Conservation (phyloP, 2,888 invertebrate genomes). For the Campaea margaritaria region DNA sequence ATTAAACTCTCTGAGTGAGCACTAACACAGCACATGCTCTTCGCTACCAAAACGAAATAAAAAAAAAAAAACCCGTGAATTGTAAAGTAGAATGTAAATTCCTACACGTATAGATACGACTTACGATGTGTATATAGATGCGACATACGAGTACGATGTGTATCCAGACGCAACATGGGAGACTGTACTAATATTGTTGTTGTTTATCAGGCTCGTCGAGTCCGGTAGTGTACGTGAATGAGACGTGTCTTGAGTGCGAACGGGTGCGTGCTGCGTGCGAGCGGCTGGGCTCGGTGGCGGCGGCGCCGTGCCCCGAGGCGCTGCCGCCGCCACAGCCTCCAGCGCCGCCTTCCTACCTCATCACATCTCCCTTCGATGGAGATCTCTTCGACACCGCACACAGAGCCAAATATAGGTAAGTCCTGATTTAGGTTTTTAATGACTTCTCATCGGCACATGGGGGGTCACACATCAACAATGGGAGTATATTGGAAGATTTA, state of each 20-base stretch:
- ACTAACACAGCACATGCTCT: background rate
- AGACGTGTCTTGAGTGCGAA: conserved; percentile 79
- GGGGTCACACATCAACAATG: no score
- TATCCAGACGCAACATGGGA: no score
- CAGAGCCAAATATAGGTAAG: conserved; percentile 80
- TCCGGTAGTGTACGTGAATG: conserved; percentile 77
- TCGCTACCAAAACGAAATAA: no score
- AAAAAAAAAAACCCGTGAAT: background rate
- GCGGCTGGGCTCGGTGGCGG: conserved; percentile 76
- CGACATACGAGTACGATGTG: no score
- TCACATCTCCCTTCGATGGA: conserved; percentile 90
- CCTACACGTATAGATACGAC: background rate
- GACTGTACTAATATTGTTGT: conserved; percentile 4
- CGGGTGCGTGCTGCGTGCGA: conserved; percentile 80
- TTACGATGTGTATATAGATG: no score
- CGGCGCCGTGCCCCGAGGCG: conserved; percentile 71
- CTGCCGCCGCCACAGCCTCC: conserved; percentile 71
- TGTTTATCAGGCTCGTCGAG: conserved; percentile 70
- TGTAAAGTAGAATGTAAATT: background rate
- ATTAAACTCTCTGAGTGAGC: background rate
- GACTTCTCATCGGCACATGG: background rate
- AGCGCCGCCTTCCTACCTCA: conserved; percentile 79
- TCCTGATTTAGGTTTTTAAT: conserved; percentile 3
- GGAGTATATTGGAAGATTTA: background rate
- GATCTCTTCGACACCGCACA: conserved; percentile 89